Conservation (phyloP, 2,113 vertebrate genomes). For the Piprites chloris region DNA sequence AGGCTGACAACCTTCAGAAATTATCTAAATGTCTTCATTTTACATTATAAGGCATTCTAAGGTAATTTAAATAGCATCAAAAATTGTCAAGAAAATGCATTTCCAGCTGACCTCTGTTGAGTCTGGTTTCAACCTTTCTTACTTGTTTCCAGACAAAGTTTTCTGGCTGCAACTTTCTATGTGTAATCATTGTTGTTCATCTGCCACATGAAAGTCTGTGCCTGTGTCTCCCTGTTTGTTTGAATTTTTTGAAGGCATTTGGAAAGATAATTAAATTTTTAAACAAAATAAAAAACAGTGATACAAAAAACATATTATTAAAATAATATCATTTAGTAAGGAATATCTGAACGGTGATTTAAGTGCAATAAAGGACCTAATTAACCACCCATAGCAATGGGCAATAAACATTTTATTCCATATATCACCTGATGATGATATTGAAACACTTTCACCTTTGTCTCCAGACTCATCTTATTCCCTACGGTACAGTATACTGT, state of each 20-base stretch:
- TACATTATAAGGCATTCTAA: neutral
- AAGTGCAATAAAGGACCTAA: neutral
- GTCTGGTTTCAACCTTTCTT: neutral
- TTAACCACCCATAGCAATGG: neutral
- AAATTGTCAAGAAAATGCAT: neutral
- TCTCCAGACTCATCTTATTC: neutral
- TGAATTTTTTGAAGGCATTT: neutral
- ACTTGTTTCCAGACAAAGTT: neutral
- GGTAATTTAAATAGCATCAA: neutral
- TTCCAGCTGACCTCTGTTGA: neutral
- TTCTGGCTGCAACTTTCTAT: neutral
- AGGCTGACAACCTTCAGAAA: neutral
- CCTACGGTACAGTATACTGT: neutral
- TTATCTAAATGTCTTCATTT: neutral
- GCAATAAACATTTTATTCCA: slow-evolving; percentile 41
- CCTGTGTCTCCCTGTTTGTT: neutral
- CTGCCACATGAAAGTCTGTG: neutral
- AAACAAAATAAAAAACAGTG: neutral
- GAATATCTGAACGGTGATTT: neutral
- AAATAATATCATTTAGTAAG: neutral
- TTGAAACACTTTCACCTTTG: slow-evolving; percentile 13
- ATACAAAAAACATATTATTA: neutral
- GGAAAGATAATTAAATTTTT: neutral
- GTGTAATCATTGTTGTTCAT: accelerated
- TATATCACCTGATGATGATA: neutral